These are phyloP conservation scores for Nestor notabilis DNA, from an alignment of 2,113 vertebrate species.

Conservation along the genomic window DNA sequence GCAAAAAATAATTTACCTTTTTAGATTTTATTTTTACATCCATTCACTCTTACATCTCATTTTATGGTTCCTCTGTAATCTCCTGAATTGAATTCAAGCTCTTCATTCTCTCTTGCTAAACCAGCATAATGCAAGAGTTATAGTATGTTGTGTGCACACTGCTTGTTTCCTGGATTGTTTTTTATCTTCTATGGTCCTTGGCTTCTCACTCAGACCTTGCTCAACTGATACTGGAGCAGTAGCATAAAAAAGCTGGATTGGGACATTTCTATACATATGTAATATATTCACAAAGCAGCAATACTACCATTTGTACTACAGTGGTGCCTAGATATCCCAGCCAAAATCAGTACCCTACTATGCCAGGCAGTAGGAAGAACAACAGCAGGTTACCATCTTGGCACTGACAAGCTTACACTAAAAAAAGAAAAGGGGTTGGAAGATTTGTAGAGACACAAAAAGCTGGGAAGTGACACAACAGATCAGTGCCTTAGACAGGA, in stretches of 20 bases:
- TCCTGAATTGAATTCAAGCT: not conserved
- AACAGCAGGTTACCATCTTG: not conserved
- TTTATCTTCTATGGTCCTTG: not conserved
- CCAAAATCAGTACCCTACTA: not conserved
- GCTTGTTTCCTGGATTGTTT: not conserved
- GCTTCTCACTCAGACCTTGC: accelerated
- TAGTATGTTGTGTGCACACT: not conserved
- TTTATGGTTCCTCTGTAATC: not conserved
- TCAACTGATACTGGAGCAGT: not conserved
- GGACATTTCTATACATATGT: not conserved
- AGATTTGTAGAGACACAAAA: not conserved
- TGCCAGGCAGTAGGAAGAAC: not conserved
- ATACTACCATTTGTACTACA: not conserved
- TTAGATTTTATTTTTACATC: not conserved
- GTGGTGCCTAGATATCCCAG: not conserved
- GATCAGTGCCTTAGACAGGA: not conserved
- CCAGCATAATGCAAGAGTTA: not conserved
- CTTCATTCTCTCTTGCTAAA: not conserved
- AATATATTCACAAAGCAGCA: not conserved
- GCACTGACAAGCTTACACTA: not conserved
- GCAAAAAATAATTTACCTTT: not conserved
- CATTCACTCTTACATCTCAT: not conserved
- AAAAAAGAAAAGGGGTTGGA: not conserved
- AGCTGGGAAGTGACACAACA: not conserved
- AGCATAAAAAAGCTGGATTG: not conserved